A percentile compares a stretch with the other conserved stretches of the same genome.
phyloP scores from a whole-genome alignment of 2,113 vertebrate genomes.

The Buteo buteo region DNA sequence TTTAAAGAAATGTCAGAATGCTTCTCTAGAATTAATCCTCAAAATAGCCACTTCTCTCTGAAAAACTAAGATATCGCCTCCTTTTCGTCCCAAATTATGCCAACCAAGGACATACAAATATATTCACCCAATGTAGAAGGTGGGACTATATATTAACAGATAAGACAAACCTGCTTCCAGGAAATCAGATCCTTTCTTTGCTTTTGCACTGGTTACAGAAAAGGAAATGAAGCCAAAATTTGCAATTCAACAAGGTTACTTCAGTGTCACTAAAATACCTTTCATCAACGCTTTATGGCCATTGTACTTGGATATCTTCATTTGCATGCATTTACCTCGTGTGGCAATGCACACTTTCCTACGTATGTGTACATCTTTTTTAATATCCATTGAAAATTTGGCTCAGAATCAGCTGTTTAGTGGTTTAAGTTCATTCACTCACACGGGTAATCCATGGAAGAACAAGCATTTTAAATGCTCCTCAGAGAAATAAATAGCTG shows the following conservation, averaged over 20 bases:
- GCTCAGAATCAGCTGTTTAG: constrained; percentile 28
- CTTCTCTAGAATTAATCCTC: not conserved
- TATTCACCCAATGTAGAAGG: not conserved
- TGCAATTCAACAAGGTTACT: constrained; percentile 62
- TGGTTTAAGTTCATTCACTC: constrained; percentile 2
- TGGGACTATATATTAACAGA: constrained; percentile 55
- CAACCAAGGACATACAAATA: not conserved
- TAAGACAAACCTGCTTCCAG: constrained; percentile 56
- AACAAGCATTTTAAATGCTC: constrained; percentile 26
- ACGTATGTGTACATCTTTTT: not conserved
- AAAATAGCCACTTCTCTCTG: not conserved
- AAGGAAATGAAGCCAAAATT: constrained; percentile 63
- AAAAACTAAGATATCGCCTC: constrained; percentile 11
- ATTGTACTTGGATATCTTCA: constrained; percentile 61
- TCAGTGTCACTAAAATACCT: constrained; percentile 43
- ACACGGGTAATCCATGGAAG: not conserved
- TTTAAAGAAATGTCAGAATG: not conserved
- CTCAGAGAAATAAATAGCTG: not conserved
- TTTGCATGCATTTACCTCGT: constrained; percentile 28
- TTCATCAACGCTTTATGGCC: constrained; percentile 45
- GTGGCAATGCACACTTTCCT: not conserved
- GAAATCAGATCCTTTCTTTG: constrained; percentile 63
- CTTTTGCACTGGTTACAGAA: constrained; percentile 48
- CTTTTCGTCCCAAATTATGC: constrained; percentile 17
- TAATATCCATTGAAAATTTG: constrained; percentile 41